These are phyloP conservation scores for Hyperoplus lanceolatus DNA, from an alignment of 2,797 vertebrate species.

Conservation along the genomic window DNA sequence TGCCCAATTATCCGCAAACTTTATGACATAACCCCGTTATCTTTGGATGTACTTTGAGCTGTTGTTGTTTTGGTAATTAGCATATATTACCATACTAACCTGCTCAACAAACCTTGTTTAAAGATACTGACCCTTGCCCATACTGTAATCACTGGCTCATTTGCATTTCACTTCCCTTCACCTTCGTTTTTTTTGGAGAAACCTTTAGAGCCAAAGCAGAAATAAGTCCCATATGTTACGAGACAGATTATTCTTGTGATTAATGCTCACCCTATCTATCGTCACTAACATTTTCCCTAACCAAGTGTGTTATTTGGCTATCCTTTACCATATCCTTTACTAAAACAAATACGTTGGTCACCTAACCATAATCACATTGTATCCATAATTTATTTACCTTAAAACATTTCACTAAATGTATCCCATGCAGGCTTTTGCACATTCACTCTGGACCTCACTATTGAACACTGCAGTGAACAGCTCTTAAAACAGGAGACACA, in stretches of 20 bases:
- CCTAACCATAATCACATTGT: neutral
- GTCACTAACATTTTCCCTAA: neutral
- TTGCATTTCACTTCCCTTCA: constrained; percentile 1
- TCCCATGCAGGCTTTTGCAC: neutral
- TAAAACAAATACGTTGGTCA: neutral
- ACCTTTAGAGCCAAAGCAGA: neutral
- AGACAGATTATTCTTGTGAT: neutral
- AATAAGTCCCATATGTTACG: neutral
- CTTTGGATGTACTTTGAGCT: neutral
- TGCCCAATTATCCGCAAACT: neutral
- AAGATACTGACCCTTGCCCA: neutral
- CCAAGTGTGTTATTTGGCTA: neutral
- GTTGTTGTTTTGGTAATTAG: neutral
- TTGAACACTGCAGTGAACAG: constrained; percentile 15
- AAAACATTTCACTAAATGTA: neutral
- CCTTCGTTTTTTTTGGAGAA: neutral
- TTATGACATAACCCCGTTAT: neutral
- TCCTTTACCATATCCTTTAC: neutral
- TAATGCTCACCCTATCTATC: neutral
- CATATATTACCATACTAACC: neutral
- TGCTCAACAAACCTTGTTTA: neutral
- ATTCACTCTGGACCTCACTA: neutral
- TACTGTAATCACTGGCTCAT: neutral
- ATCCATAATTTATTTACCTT: neutral
- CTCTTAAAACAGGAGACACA: constrained; percentile 1